Conservation (phyloP, 2,888 invertebrate species). For the Acronicta psi region DNA sequence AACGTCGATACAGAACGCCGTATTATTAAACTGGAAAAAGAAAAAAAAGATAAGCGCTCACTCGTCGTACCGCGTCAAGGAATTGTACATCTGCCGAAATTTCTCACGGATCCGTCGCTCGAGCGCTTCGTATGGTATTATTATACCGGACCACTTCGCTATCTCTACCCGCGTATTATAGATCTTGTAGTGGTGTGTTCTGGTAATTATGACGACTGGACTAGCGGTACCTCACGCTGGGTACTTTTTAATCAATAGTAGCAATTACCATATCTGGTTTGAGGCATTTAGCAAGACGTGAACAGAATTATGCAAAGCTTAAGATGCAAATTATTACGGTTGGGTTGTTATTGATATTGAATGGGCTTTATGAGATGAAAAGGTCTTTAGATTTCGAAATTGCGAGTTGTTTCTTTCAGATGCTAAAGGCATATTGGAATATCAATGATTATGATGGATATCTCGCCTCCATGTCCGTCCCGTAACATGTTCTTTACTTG, state of each 20-base stretch:
- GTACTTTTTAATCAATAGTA: constrained; percentile 80
- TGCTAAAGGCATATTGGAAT: constrained; percentile 1
- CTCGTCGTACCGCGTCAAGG: constrained; percentile 85
- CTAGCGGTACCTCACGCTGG: constrained; percentile 80
- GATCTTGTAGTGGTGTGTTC: constrained; percentile 63
- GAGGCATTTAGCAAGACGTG: constrained; percentile 62
- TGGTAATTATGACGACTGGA: constrained; percentile 81
- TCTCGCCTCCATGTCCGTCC: too few relatives aligned
- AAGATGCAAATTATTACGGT: constrained; percentile 47
- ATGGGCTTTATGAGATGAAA: constrained; percentile 26
- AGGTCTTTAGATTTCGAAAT: constrained; percentile 23
- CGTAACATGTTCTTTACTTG: too few relatives aligned
- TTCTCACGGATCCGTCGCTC: constrained; percentile 85
- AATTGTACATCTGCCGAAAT: constrained; percentile 89
- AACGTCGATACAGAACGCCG: constrained; percentile 78
- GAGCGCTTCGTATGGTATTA: constrained; percentile 81
- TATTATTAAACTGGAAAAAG: constrained; percentile 81
- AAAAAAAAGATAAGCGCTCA: constrained; percentile 86
- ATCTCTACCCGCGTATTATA: constrained; percentile 79
- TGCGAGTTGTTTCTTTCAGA: constrained; percentile 5
- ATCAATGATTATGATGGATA: constrained; percentile 3
- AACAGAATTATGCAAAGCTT: constrained; percentile 60
- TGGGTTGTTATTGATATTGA: constrained; percentile 36
- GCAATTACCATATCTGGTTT: constrained; percentile 82
- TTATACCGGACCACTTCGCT: constrained; percentile 80